These are phyloP conservation scores for Nylanderia fulva DNA, from an alignment of 1,140 invertebrate species.

Conservation along the genomic window DNA sequence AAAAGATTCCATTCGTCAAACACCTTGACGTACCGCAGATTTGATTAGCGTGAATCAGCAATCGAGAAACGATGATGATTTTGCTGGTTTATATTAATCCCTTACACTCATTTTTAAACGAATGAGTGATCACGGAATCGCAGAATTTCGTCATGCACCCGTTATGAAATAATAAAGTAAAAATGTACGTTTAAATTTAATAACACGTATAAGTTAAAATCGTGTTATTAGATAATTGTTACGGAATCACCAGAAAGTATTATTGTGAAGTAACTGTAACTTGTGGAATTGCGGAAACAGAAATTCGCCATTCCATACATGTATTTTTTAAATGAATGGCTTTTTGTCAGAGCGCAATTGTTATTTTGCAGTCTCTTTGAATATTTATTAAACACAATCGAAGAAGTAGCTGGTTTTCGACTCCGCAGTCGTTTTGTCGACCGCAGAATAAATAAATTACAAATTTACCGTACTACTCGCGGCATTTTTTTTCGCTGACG, in stretches of 20 bases:
- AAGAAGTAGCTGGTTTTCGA: neutral
- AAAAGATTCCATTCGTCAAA: constrained; percentile 11
- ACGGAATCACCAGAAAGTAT: neutral
- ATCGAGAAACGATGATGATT: neutral
- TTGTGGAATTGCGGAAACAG: neutral
- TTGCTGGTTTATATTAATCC: neutral
- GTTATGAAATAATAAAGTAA: constrained; percentile 41
- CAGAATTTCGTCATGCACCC: constrained; percentile 17
- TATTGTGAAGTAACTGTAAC: constrained; percentile 7
- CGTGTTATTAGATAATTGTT: constrained; percentile 24
- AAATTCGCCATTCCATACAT: neutral
- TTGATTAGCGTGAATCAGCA: constrained; percentile 20
- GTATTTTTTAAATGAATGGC: neutral
- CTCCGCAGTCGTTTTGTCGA: neutral
- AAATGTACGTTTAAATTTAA: constrained; percentile 30
- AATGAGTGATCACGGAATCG: neutral
- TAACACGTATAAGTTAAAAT: neutral
- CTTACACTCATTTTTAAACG: constrained; percentile 2
- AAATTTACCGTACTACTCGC: neutral
- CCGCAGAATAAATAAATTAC: constrained; percentile 21
- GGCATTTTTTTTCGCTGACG: neutral
- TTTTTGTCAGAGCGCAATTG: neutral
- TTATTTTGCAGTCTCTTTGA: neutral
- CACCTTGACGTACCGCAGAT: neutral
- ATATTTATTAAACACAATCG: neutral